Conservation (phyloP, 2,113 vertebrate genomes). For the Rhinoderma darwinii region DNA sequence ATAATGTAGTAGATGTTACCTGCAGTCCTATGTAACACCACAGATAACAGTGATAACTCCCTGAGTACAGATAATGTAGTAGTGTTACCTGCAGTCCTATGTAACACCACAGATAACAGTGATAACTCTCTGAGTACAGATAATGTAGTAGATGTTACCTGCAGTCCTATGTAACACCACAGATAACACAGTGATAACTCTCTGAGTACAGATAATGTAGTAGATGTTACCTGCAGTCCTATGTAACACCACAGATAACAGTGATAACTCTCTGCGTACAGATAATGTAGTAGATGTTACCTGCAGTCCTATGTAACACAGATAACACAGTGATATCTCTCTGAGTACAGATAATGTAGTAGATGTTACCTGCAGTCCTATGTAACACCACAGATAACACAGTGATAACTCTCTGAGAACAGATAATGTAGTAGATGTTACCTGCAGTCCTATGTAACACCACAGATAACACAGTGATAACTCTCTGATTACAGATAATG, state of each 20-base stretch:
- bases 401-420: not conserved
- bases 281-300: too few relatives aligned
- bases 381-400: not conserved
- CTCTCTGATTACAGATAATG: not conserved
- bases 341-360: not conserved
- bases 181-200: not conserved
- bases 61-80: too few relatives aligned
- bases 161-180: too few relatives aligned
- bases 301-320: conserved; percentile 5
- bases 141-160: not conserved
- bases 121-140: not conserved
- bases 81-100: not conserved
- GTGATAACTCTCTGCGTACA: too few relatives aligned
- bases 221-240: not conserved
- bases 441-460: conserved; percentile 8
- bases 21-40: not conserved
- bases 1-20: not conserved
- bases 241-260: not conserved
- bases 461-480: not conserved
- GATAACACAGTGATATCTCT: not conserved
- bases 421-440: not conserved
- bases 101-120: not conserved
- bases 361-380: not conserved
- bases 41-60: too few relatives aligned
- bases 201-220: not conserved